Evolutionary conservation across 2,113 vertebrate genomes (phyloP).

Genomic region (Rhizomys pruinosus): DNA sequence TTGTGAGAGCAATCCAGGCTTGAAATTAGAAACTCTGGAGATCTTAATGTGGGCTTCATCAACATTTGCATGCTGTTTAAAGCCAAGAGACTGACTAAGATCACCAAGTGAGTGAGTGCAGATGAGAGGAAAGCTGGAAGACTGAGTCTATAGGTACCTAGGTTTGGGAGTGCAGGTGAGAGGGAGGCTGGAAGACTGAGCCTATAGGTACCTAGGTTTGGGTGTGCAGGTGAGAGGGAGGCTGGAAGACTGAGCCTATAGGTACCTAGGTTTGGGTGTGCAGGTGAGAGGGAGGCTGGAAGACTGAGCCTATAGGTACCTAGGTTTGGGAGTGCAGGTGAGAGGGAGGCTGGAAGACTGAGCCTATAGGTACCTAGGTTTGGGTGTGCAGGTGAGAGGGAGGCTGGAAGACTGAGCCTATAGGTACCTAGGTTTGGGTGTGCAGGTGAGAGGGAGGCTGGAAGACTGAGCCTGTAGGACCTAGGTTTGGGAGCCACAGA

Average conservation of each 20-base stretch:
- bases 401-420: too few relatives aligned
- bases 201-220: background rate
- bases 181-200: background rate
- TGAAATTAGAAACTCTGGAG: background rate
- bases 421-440: too few relatives aligned
- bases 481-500: too few relatives aligned
- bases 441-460: too few relatives aligned
- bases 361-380: too few relatives aligned
- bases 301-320: background rate
- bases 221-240: background rate
- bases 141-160: background rate
- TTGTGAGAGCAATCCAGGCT: background rate
- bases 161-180: background rate
- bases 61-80: background rate
- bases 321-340: background rate
- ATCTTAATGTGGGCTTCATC: background rate
- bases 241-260: background rate
- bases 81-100: fast-evolving
- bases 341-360: too few relatives aligned
- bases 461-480: too few relatives aligned
- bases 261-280: background rate
- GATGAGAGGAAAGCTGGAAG: background rate
- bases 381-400: too few relatives aligned
- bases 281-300: background rate
- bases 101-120: background rate